These are phyloP conservation scores for Esox masquinongy DNA, from an alignment of 2,797 vertebrate species.

Conservation along the genomic window DNA sequence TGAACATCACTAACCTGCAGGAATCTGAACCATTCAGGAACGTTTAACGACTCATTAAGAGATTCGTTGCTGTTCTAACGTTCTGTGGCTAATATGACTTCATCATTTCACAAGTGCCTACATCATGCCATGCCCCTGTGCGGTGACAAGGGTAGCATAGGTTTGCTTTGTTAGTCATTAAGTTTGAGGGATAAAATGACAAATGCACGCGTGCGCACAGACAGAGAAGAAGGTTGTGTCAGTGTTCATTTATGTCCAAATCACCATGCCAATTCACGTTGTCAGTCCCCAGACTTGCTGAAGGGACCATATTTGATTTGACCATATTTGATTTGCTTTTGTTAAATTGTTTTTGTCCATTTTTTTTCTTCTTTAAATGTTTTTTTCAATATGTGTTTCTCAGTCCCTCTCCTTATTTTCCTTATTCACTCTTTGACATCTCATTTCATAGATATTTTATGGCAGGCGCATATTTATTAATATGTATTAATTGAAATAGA, in stretches of 20 bases:
- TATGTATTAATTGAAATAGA: conserved; percentile 57
- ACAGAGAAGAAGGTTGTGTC: conserved; percentile 14
- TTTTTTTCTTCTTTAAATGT: conserved; percentile 42
- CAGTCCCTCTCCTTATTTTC: conserved; percentile 11
- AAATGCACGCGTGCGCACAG: conserved; percentile 2
- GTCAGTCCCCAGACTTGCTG: conserved; percentile 12
- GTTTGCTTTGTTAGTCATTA: neutral
- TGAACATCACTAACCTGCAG: neutral
- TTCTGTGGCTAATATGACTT: conserved; percentile 24
- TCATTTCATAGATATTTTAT: conserved; percentile 41
- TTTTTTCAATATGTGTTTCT: conserved; percentile 31
- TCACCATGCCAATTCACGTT: conserved; percentile 52
- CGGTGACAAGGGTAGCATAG: neutral
- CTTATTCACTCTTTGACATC: conserved; percentile 31
- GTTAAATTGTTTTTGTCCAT: conserved; percentile 50
- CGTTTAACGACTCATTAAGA: neutral
- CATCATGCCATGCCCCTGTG: conserved; percentile 19
- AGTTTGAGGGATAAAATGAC: neutral
- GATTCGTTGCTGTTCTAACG: conserved; percentile 25
- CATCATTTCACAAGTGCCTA: conserved; percentile 66
- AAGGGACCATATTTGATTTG: no score
- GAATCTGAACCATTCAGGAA: neutral
- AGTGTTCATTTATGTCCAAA: conserved; percentile 34
- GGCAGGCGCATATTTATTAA: conserved; percentile 66
- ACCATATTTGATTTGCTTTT: conserved; percentile 45